A percentile compares a stretch with the other conserved stretches of the same genome.
Evolutionary conservation across 2,797 vertebrate species (phyloP).

Genomic region (Crax fasciolata): DNA sequence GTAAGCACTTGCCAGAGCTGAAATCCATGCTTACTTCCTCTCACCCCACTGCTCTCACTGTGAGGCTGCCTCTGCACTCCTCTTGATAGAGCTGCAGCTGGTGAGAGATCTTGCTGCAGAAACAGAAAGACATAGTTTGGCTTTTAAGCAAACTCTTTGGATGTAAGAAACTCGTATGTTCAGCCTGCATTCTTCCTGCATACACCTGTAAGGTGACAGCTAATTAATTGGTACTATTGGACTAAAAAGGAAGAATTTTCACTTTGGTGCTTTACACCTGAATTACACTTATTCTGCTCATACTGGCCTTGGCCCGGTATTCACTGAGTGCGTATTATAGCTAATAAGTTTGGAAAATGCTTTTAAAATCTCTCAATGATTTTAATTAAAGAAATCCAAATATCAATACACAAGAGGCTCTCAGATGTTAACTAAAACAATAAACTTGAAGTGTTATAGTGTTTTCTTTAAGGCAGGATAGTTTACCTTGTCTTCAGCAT

Average conservation of each 20-base stretch:
- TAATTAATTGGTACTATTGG: neutral
- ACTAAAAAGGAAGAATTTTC: neutral
- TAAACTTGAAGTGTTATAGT: neutral
- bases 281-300: neutral
- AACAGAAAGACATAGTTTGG: neutral
- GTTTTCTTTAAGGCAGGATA: neutral
- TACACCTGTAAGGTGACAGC: accelerated
- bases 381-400: conserved; percentile 53
- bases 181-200: neutral
- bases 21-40: neutral
- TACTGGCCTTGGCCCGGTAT: neutral
- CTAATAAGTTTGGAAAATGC: conserved; percentile 11
- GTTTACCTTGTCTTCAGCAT: conserved; percentile 9
- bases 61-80: neutral
- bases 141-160: neutral
- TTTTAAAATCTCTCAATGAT: conserved; percentile 37
- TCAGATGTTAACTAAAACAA: conserved; percentile 27
- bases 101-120: neutral
- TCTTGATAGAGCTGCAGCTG: neutral
- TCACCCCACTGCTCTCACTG: neutral
- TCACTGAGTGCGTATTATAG: neutral
- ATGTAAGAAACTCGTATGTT: neutral
- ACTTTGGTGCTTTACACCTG: neutral
- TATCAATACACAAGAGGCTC: neutral
- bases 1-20: neutral